A percentile compares a stretch with the other conserved stretches of the same genome.
Evolutionary conservation across 2,113 vertebrate genomes (phyloP).

Genomic region (Menura novaehollandiae): DNA sequence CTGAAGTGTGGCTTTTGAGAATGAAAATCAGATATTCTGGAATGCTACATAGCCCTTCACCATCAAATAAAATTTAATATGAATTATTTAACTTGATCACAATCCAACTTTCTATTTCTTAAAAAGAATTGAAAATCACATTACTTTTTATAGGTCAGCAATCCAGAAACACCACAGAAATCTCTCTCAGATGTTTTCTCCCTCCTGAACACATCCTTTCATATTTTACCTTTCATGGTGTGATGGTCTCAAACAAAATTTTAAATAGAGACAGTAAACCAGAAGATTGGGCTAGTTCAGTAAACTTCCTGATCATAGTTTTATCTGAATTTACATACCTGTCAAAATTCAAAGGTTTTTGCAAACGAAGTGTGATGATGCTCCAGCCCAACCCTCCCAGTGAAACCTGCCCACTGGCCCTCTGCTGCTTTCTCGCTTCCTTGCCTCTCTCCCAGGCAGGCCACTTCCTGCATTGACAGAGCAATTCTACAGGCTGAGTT

Average conservation of each 20-base stretch:
- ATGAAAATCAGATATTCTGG: neutral
- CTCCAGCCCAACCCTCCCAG: neutral
- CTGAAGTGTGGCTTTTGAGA: neutral
- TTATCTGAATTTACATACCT: neutral
- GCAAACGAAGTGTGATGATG: neutral
- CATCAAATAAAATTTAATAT: neutral
- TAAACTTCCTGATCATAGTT: neutral
- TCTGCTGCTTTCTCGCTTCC: neutral
- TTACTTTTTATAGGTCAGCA: neutral
- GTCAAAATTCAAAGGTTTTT: neutral
- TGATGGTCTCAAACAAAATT: neutral
- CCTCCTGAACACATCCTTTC: neutral
- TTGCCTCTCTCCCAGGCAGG: neutral
- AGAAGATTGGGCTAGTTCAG: neutral
- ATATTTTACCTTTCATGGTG: neutral
- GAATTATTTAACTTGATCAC: neutral
- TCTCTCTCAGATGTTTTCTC: neutral
- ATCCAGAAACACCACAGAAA: neutral
- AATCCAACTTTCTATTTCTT: neutral
- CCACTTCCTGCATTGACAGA: neutral
- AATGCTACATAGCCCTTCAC: neutral
- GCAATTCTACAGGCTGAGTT: neutral
- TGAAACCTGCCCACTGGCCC: neutral
- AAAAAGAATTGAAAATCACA: slow-evolving; percentile 9
- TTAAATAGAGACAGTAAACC: neutral